Conservation (phyloP, 2,113 vertebrate species). For the Hystrix cristata region DNA sequence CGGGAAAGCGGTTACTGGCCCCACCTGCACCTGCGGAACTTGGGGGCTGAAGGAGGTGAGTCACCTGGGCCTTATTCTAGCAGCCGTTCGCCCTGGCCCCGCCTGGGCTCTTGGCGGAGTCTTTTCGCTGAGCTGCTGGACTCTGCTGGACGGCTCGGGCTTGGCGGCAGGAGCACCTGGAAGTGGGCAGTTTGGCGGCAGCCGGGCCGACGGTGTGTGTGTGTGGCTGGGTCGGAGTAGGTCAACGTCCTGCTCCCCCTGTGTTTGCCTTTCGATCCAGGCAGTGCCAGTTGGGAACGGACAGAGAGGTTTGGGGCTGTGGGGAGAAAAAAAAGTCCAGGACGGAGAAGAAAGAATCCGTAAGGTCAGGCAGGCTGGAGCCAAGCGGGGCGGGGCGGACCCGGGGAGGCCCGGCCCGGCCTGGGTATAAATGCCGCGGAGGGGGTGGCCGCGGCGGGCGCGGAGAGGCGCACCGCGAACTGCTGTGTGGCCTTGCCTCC, state of each 20-base stretch:
- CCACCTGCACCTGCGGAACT: background rate
- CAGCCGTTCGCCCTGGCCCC: background rate
- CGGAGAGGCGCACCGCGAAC: background rate
- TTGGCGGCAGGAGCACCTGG: slow-evolving; percentile 58
- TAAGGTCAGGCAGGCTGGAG: slow-evolving; percentile 58
- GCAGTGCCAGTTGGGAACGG: slow-evolving; percentile 18
- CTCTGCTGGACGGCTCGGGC: slow-evolving; percentile 63
- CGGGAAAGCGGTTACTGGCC: background rate
- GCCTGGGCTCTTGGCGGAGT: slow-evolving; percentile 38
- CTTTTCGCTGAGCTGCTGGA: background rate
- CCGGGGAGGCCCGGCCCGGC: slow-evolving; percentile 7
- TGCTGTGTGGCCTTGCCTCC: slow-evolving; percentile 71
- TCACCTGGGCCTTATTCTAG: background rate
- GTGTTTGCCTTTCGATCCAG: background rate
- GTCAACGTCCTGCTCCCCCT: background rate
- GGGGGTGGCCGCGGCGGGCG: slow-evolving; percentile 51
- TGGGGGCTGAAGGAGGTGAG: background rate
- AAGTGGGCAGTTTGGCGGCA: slow-evolving; percentile 72
- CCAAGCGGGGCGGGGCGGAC: slow-evolving; percentile 77
- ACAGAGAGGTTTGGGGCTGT: slow-evolving; percentile 22
- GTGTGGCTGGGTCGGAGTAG: background rate
- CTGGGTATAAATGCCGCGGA: slow-evolving; percentile 73
- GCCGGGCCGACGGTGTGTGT: slow-evolving; percentile 51
- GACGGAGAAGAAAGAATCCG: slow-evolving; percentile 48
- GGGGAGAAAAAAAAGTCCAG: background rate